Base-by-base conservation (phyloP, 37 sponge, comb jelly and placozoan species). In the Beroe ovata region DNA sequence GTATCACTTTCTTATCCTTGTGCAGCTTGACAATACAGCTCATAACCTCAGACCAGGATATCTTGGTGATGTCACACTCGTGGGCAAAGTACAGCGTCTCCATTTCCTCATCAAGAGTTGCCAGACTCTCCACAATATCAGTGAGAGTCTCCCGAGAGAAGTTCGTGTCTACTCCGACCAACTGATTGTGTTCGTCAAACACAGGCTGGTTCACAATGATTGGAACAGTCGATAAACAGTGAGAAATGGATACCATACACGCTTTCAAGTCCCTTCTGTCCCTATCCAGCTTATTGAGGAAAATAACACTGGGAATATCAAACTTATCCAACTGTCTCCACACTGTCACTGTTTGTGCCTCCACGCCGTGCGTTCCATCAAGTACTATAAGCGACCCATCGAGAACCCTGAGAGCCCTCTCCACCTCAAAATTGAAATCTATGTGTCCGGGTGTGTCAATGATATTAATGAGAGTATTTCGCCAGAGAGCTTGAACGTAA, bases 391-490 rank as follows among this genome's bases (percentile, higher is more conserved):
- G 26, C 4, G 84, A 8, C n/a, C 58, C 84, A 20, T 77, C 84
- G 28, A 77, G 54, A 19, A 77, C 84, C 54, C 84, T 39, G 28
- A 77, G 54, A 35, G 54, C 38, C 0, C 84, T 8, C 54, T 77
- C 84, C 47, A 77, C 84, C 54, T 77, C 84, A 20, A 77, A 77
- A 23, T 36, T 77, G 38, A 77, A 77, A 29, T 77, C 84, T 0
- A 77, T n/a, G 32, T 77, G 84, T 26, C 84, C 84, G 41, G 84
- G 84, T 11, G 84, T 77, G 84, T 77, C 84, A 3, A 77, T 77
- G 42, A 77, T 40, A 19, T 77, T 77, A 23, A 77, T 36, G 84
- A 42, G 21, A 26, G 25, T 29, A 23, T 39, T 29, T 8, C 22
- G n/a, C 42, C 42, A 77, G 84, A 11, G 22, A 40, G 84, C 21